Base-by-base conservation (phyloP, 1,140 invertebrate species). In the Potamilus streckersoni region DNA sequence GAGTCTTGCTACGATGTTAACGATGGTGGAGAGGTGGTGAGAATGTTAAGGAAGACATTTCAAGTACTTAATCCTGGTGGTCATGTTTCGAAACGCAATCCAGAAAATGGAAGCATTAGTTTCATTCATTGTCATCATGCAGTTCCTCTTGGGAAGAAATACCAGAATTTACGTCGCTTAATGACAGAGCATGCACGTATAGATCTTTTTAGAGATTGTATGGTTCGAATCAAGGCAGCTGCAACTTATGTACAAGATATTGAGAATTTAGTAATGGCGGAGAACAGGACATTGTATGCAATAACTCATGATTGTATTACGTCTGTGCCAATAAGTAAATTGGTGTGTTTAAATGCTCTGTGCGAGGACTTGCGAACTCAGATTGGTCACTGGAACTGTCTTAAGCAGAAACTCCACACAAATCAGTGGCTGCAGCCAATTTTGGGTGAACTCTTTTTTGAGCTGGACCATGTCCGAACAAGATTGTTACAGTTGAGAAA, bases 361-460 rank as follows among this genome's bases (percentile, higher is more conserved):
- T 89, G 88, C 83, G 89, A 90, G 65, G 89, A 90, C 71, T 78
- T 90, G 58, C 77, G 89, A 0, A 81, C 87, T 17, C 86, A 88
- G 69, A 83, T 86, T 4, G 86, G 84, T 59, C 86, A 88, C 69
- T 90, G 89, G 88, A 89, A 89, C 71, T 84, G 81, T 59, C 85
- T 89, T 60, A 88, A 88, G 73, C 87, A 89, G 71, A 77, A 82
- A 16, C 69, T 88, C 16, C 86, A 89, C 71, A 86, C 84, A 5
- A 84, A 82, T 69, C 79, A 79, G 27, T 89, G 87, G 86, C 80
- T 89, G 4, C 78, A 84, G 68, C 81, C 85, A 0, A 75, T 81
- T 38, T 67, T 86, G 3, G 84, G 86, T 12, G 73, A 78, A 8
- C 69, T 89, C 2, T 85, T 82, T 78, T 70, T 84, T 19, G 84